Evolutionary conservation across 2,113 vertebrate species (phyloP).

Genomic region (Rhizomys pruinosus): DNA sequence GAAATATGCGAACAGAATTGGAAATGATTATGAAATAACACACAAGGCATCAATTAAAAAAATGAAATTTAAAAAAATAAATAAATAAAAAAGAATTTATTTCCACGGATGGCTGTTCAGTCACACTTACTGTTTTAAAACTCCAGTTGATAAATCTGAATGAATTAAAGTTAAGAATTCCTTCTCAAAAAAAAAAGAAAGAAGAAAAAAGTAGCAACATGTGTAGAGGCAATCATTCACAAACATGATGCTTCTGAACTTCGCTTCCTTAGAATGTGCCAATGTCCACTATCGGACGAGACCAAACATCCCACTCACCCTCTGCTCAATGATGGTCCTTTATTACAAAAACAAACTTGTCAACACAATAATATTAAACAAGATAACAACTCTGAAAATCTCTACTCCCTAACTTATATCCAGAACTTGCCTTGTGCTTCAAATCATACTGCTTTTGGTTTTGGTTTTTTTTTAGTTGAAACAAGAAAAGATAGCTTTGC

Average conservation of each 20-base stretch:
- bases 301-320: not conserved
- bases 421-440: not conserved
- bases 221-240: accelerated
- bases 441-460: not conserved
- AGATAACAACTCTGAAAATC: not conserved
- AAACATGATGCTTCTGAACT: not conserved
- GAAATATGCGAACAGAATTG: too few relatives aligned
- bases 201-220: too few relatives aligned
- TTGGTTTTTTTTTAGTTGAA: not conserved
- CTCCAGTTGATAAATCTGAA: too few relatives aligned
- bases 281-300: not conserved
- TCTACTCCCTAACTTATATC: not conserved
- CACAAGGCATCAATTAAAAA: too few relatives aligned
- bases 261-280: not conserved
- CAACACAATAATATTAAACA: not conserved
- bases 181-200: not conserved
- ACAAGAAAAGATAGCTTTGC: not conserved
- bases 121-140: too few relatives aligned
- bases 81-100: too few relatives aligned
- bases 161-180: too few relatives aligned
- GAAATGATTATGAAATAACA: too few relatives aligned
- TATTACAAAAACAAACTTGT: not conserved
- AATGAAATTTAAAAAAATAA: too few relatives aligned
- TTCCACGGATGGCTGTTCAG: too few relatives aligned
- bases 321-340: not conserved